Conservation (phyloP, 2,888 invertebrate species). For the Aporophyla lueneburgensis region DNA sequence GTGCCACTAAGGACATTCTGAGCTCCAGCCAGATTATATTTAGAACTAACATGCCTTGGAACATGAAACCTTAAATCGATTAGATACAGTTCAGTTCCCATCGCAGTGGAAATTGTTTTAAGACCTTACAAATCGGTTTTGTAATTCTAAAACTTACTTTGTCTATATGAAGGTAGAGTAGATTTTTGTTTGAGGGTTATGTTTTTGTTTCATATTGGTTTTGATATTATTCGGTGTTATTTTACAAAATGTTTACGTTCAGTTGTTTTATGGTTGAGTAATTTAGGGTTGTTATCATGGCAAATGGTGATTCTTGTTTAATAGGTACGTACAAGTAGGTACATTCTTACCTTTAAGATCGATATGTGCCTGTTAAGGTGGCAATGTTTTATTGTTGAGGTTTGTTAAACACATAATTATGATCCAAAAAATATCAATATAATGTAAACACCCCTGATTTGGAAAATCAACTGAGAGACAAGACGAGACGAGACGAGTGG, state of each 20-base stretch:
- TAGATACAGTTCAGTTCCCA: conserved; percentile 2
- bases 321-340: not conserved
- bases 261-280: conserved; percentile 37
- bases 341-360: not conserved
- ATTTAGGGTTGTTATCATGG: conserved; percentile 43
- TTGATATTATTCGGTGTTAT: conserved; percentile 9
- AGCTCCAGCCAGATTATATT: not conserved
- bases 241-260: conserved; percentile 28
- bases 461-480: no score
- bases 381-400: not conserved
- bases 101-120: not conserved
- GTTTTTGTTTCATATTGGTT: conserved; percentile 6
- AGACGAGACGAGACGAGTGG: not conserved
- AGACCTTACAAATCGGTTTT: not conserved
- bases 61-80: conserved; percentile 4
- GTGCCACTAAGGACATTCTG: not conserved
- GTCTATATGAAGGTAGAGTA: not conserved
- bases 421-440: not conserved
- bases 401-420: not conserved
- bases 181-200: conserved; percentile 12
- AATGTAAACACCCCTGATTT: not conserved
- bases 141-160: conserved; percentile 18
- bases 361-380: not conserved
- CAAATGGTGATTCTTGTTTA: conserved; percentile 26
- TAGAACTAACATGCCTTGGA: not conserved